Evolutionary conservation across 2,888 invertebrate species (phyloP).

Genomic region (Branchipolynoe longqiensis): DNA sequence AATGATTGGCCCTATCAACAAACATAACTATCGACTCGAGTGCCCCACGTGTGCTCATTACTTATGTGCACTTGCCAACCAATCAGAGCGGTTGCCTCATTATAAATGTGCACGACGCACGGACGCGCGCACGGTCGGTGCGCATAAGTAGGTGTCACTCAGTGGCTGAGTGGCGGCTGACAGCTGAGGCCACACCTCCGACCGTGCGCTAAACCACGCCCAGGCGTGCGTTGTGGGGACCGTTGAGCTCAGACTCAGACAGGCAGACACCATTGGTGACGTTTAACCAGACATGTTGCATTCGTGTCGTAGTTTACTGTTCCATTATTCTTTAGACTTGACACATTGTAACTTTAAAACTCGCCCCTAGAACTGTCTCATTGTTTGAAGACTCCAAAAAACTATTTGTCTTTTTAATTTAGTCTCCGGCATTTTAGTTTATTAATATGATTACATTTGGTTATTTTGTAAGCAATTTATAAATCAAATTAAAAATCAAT

Average conservation of each 20-base stretch:
- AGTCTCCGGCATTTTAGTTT: too few relatives aligned
- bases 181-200: conserved; percentile 56
- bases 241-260: conserved; percentile 27
- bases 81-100: conserved; percentile 42
- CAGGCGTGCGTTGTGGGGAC: background rate
- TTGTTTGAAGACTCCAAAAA: too few relatives aligned
- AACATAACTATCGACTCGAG: conserved; percentile 73
- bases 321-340: too few relatives aligned
- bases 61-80: conserved; percentile 57
- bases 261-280: too few relatives aligned
- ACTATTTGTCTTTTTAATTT: too few relatives aligned
- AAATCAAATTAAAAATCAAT: too few relatives aligned
- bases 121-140: conserved; percentile 20
- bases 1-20: conserved; percentile 79
- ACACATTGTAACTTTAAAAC: too few relatives aligned
- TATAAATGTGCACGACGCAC: background rate
- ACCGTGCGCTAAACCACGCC: conserved; percentile 51
- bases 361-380: too few relatives aligned
- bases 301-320: too few relatives aligned
- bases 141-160: conserved; percentile 60
- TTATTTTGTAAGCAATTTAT: too few relatives aligned
- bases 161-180: conserved; percentile 14
- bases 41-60: conserved; percentile 75
- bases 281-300: too few relatives aligned
- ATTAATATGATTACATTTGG: too few relatives aligned